Evolutionary conservation across 2,113 vertebrate species (phyloP).

Genomic region (Gymnarchus niloticus): DNA sequence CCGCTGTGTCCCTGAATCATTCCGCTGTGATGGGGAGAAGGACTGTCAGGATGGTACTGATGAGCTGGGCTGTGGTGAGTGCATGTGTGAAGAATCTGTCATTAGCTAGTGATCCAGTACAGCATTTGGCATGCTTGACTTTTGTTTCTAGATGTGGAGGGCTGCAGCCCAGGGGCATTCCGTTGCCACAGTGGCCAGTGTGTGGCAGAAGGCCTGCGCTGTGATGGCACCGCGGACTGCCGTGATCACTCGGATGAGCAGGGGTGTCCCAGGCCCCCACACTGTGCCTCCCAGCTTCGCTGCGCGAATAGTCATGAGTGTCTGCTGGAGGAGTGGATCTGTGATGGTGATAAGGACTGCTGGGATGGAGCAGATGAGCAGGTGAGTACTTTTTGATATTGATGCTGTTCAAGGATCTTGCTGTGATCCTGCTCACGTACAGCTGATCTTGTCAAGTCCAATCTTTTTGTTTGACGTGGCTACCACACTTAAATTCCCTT

Average conservation of each 20-base stretch:
- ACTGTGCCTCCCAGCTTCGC: constrained; percentile 54
- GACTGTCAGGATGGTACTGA: constrained; percentile 75
- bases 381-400: constrained; percentile 48
- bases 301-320: constrained; percentile 72
- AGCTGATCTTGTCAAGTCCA: too few relatives aligned
- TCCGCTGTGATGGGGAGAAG: constrained; percentile 72
- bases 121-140: not conserved
- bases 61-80: constrained; percentile 67
- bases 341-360: constrained; percentile 78
- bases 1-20: constrained; percentile 72
- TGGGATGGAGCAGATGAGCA: constrained; percentile 75
- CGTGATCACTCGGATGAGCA: constrained; percentile 75
- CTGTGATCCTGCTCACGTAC: not conserved
- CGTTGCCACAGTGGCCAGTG: constrained; percentile 75
- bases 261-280: constrained; percentile 57
- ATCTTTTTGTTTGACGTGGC: not conserved
- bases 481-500: not conserved
- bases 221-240: constrained; percentile 78
- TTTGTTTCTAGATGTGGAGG: constrained; percentile 44
- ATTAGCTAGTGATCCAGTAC: too few relatives aligned
- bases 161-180: constrained; percentile 57
- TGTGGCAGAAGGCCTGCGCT: constrained; percentile 64
- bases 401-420: not conserved
- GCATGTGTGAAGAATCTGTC: too few relatives aligned
- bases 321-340: constrained; percentile 73